Base-by-base conservation (phyloP, 2,888 invertebrate species). In the Euzophera pinguis region DNA sequence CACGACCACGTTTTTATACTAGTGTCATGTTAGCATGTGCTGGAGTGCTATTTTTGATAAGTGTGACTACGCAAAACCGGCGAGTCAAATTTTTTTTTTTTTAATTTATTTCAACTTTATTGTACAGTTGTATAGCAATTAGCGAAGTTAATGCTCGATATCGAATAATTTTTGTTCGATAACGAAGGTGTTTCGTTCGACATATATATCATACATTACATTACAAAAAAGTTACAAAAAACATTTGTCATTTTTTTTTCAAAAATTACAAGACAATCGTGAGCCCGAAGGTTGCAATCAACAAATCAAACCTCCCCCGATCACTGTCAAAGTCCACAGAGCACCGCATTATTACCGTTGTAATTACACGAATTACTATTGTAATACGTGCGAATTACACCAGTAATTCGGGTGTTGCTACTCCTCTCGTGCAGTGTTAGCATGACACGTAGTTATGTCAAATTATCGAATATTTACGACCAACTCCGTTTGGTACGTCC, bases 381-480 rank as follows among this genome's bases (percentile, higher is more conserved):
- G 55, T 53, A 55, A 58, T 56, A 52, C 53, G 43, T 29, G 47
- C 32, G 56, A 41, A 59, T 62, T 61, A 58, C 62, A 47, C 39
- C 54, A 55, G 57, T 60, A 58, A 56, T 57, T 43, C 35, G 22
- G 42, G 2, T 35, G 35, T 49, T 14, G 59, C 58, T 61, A 56
- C 58, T 38, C 29, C 47, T 56, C 57, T 14, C 45, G 12, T 27
- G 29, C 43, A 29, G 12, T 56, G 57, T 61, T 56, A 55, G 29
- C 51, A 60, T 52, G 55, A 61, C 64, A 56, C 53, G 60, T 59
- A 53, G 65, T 69, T 66, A 59, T 51, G 58, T 62, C 63, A 58
- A 73, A 70, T 73, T 71, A 67, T 65, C 64, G 63, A 50, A 53
- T 62, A 57, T 61, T 59, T 60, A 53, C 41, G 58, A 54, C 50